Conservation (phyloP, 2,888 invertebrate genomes). For the Zhuqinia jingwanae region DNA sequence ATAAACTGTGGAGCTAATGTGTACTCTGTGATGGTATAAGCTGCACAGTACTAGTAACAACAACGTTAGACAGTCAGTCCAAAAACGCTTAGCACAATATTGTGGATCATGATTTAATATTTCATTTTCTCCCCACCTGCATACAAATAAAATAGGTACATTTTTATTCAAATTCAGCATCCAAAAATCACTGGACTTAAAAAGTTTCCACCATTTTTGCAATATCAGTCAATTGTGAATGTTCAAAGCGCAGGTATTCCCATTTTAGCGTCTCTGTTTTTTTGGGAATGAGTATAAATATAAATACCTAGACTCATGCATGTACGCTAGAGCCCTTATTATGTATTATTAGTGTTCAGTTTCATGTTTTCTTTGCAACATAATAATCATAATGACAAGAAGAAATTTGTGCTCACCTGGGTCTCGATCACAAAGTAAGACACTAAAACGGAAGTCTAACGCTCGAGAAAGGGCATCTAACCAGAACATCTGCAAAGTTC, state of each 20-base stretch:
- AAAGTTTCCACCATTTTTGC: slow-evolving; percentile 54
- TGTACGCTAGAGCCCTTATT: no score
- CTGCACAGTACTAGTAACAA: slow-evolving; percentile 10
- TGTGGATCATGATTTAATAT: no score
- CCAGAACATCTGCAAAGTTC: slow-evolving; percentile 67
- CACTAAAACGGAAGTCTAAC: slow-evolving; percentile 33
- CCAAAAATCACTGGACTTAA: slow-evolving; percentile 65
- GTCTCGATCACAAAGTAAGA: not conserved
- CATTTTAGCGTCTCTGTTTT: not conserved
- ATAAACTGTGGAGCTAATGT: slow-evolving; percentile 31
- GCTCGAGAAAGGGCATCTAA: slow-evolving; percentile 54
- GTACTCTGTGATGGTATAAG: slow-evolving; percentile 15
- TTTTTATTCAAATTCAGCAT: slow-evolving; percentile 49
- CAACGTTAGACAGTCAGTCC: not conserved
- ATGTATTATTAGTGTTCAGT: no score
- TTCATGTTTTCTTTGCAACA: no score
- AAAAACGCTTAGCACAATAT: not conserved
- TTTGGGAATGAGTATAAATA: no score
- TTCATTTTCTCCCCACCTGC: slow-evolving; percentile 51
- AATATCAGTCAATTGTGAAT: not conserved
- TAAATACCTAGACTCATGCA: no score
- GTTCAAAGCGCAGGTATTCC: slow-evolving; percentile 8
- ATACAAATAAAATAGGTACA: slow-evolving; percentile 69
- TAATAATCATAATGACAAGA: not conserved
- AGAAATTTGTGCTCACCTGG: not conserved